phyloP scores from a whole-genome alignment of 2,888 invertebrate genomes.

The Caenorhabditis doughertyi region DNA sequence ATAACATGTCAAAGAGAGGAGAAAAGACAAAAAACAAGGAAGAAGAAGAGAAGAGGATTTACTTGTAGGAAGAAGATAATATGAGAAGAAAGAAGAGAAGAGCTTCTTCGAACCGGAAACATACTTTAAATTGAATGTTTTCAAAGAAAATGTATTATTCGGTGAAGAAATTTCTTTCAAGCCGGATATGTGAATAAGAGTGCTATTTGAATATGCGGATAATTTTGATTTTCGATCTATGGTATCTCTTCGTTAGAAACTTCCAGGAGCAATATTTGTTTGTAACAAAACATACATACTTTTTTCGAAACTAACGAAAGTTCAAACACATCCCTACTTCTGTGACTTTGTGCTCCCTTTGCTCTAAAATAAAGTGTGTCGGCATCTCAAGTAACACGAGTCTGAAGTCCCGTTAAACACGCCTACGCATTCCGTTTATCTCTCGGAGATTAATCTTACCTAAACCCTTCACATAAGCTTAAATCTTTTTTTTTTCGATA shows the following conservation, averaged over 20 bases:
- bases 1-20: constrained; percentile 32
- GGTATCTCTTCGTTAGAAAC: too few relatives aligned
- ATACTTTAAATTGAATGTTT: not conserved
- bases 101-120: not conserved
- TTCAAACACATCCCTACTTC: too few relatives aligned
- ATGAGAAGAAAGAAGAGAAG: not conserved
- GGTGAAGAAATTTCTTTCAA: too few relatives aligned
- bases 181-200: too few relatives aligned
- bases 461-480: constrained; percentile 7
- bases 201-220: too few relatives aligned
- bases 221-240: too few relatives aligned
- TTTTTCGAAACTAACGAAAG: too few relatives aligned
- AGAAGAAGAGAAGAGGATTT: constrained; percentile 15
- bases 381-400: not conserved
- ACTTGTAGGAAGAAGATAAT: constrained; percentile 10
- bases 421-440: constrained; percentile 2
- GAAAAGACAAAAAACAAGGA: constrained; percentile 17
- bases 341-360: too few relatives aligned
- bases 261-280: too few relatives aligned
- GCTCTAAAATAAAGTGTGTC: too few relatives aligned
- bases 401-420: too few relatives aligned
- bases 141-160: not conserved
- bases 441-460: not conserved
- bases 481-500: not conserved
- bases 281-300: too few relatives aligned